These are phyloP conservation scores for Cyprinella venusta DNA, from an alignment of 2,797 vertebrate genomes.

Conservation along the genomic window DNA sequence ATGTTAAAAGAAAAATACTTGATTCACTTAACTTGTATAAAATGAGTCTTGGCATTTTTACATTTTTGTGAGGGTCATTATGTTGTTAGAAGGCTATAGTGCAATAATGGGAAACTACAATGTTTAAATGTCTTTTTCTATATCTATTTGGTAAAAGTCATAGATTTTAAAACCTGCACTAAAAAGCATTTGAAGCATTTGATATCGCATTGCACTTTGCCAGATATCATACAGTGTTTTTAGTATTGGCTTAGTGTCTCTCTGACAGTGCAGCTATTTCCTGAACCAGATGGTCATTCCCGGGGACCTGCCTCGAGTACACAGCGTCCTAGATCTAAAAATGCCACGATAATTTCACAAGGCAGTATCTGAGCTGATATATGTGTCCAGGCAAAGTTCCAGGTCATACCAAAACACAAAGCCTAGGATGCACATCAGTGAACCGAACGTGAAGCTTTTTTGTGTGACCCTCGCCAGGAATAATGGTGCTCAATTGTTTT, in stretches of 20 bases:
- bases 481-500: constrained; percentile 34
- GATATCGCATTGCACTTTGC: not conserved
- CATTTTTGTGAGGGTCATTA: too few species aligned
- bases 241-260: constrained; percentile 9
- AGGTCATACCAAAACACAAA: constrained; percentile 31
- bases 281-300: constrained; percentile 49
- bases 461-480: constrained; percentile 18
- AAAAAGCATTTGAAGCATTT: not conserved
- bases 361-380: constrained; percentile 32
- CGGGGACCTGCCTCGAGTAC: constrained; percentile 36
- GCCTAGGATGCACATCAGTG: constrained; percentile 12
- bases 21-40: too few species aligned
- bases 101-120: too few species aligned
- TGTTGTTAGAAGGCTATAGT: too few species aligned
- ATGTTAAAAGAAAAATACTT: not conserved
- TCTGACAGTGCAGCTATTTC: constrained; percentile 17
- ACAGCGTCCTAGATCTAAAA: constrained; percentile 51
- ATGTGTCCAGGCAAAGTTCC: constrained; percentile 25
- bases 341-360: constrained; percentile 37
- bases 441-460: not conserved
- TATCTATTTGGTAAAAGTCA: not conserved
- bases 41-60: too few species aligned
- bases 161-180: not conserved
- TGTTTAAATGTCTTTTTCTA: not conserved
- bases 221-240: not conserved